phyloP scores from a whole-genome alignment of 2,113 vertebrate species.

The Pachypanchax playfairii region DNA sequence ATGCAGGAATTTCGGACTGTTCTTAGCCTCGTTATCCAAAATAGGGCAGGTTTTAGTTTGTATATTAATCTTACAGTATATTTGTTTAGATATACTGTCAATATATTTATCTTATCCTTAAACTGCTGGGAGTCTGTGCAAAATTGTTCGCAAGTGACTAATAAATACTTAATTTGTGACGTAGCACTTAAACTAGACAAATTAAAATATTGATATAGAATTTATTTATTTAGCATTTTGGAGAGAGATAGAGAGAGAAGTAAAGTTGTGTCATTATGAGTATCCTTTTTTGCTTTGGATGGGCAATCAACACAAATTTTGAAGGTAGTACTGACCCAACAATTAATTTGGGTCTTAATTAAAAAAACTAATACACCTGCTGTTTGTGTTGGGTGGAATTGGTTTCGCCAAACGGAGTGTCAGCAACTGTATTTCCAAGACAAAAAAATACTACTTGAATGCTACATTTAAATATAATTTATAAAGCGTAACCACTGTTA shows the following conservation, averaged over 20 bases:
- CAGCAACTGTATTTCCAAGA: slow-evolving; percentile 48
- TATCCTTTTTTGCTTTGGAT: not conserved
- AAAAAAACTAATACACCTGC: slow-evolving; percentile 15
- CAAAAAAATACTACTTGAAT: slow-evolving; percentile 5
- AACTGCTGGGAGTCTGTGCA: slow-evolving; percentile 25
- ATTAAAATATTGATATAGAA: not conserved
- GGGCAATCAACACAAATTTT: not conserved
- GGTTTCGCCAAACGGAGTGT: slow-evolving; percentile 37
- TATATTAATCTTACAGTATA: slow-evolving; percentile 11
- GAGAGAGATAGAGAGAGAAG: slow-evolving; percentile 3
- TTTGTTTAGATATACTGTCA: slow-evolving; percentile 25
- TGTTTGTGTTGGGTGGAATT: slow-evolving; percentile 28
- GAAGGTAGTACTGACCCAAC: slow-evolving; percentile 15
- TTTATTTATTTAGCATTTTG: not conserved
- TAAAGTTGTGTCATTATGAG: no score
- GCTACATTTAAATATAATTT: no score
- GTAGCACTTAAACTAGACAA: slow-evolving; percentile 59
- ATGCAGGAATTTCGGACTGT: slow-evolving; percentile 27
- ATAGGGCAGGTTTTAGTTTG: slow-evolving; percentile 17
- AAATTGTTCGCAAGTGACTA: slow-evolving; percentile 37
- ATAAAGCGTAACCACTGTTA: no score
- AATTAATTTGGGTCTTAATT: slow-evolving; percentile 19
- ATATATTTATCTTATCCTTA: slow-evolving; percentile 20
- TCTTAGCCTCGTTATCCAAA: slow-evolving; percentile 26
- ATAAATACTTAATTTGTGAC: slow-evolving; percentile 21